phyloP scores from a whole-genome alignment of 2,888 invertebrate species.

The Ectemnius lituratus region DNA sequence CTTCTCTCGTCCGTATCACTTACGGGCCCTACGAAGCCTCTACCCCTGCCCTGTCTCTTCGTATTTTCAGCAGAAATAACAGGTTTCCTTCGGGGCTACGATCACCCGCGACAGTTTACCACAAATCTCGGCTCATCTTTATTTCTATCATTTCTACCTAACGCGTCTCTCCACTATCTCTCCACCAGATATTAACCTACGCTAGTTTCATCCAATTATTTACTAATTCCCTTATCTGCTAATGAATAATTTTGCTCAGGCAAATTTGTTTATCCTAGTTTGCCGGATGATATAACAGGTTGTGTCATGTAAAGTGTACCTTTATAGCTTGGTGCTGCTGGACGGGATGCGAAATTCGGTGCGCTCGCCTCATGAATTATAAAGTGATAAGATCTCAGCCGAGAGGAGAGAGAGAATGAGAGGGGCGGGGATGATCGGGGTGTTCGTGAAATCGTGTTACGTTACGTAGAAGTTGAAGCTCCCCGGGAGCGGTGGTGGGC shows the following conservation, averaged over 20 bases:
- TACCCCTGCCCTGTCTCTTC: conserved; percentile 40
- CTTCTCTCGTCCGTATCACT: conserved; percentile 48
- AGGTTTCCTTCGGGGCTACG: conserved; percentile 43
- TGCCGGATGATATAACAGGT: too few species aligned
- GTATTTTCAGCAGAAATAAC: conserved; percentile 52
- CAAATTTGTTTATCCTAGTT: too few species aligned
- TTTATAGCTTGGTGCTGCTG: too few species aligned
- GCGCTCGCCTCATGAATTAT: conserved; percentile 54
- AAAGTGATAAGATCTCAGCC: conserved; percentile 54
- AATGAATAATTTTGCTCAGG: too few species aligned
- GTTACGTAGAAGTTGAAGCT: conserved; percentile 38
- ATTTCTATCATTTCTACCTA: too few species aligned
- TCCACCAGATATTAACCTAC: too few species aligned
- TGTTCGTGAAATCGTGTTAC: conserved; percentile 33
- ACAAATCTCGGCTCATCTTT: conserved; percentile 11
- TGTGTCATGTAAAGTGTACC: too few species aligned
- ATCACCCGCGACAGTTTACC: conserved; percentile 35
- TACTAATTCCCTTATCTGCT: too few species aligned
- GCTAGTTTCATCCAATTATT: too few species aligned
- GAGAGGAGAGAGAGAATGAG: conserved; percentile 19
- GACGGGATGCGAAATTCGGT: conserved; percentile 47
- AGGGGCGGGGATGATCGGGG: too few species aligned
- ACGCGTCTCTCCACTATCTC: too few species aligned
- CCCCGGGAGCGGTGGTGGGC: conserved; percentile 19
- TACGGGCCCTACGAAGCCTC: conserved; percentile 50